Base-by-base conservation (phyloP, 2,888 invertebrate species). In the Muschampia plurimacula region DNA sequence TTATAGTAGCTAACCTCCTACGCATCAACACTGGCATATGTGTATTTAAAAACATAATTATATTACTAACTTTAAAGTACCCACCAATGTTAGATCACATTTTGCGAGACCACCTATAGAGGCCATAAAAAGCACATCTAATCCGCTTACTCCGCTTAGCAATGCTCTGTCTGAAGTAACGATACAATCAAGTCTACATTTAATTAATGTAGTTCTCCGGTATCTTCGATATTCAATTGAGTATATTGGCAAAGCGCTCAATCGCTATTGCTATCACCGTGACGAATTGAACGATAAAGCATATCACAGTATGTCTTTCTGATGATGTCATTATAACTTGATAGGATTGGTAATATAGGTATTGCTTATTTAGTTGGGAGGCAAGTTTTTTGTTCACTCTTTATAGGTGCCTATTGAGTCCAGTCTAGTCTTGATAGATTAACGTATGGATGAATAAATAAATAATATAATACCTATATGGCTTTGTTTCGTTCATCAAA, bases 301-400 rank as follows among this genome's bases (percentile, higher is more conserved):
- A 52, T 66, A 9, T 9, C 52, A 49, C n/a, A 46, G 46, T 7
- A 1, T 22, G 55, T 22, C 22, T 2, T 55, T 65, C 28, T 22
- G 46, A 49, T 36, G 65, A 49, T 65, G 65, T 66, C 55, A 66
- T 66, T 66, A 66, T 10, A 55, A 13, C 28, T 55, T 66, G 32
- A 55, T 66, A 22, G 59, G 28, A 15, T 8, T 8, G n/a, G 59
- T 59, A n/a, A 13, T 60, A n/a, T 39, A 4, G 10, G n/a, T 52
- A 52, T n/a, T 32, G 60, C 39, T 59, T 13, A 8, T 59, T 28
- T 10, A 32, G 10, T 6, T 59, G 59, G 59, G 59, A 32, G 59
- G 59, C 32, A 32, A n/a, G 57, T 32, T 13, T 59, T 59, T 59
- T 59, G 7, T 59, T 13, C 32, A 32, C 4, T 12, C 5, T 28